Evolutionary conservation across 2,797 vertebrate genomes (phyloP).

Genomic region (Hirundo rustica): DNA sequence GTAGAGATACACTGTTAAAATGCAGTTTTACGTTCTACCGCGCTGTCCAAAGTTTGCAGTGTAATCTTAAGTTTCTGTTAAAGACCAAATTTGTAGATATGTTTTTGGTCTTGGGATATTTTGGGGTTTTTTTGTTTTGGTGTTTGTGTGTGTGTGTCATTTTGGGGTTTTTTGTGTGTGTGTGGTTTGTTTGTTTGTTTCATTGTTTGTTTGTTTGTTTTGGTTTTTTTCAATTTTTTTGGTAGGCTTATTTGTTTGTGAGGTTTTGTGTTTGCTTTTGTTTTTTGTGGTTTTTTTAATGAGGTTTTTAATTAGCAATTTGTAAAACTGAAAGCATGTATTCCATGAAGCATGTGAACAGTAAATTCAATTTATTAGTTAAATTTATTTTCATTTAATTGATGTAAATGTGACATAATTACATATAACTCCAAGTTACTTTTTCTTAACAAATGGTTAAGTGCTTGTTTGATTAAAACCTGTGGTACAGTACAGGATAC

Average conservation of each 20-base stretch:
- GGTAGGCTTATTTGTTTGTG: background rate
- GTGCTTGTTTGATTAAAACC: background rate
- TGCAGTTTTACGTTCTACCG: background rate
- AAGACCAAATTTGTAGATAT: background rate
- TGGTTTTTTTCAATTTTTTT: too few species aligned
- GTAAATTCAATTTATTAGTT: background rate
- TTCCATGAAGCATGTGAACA: background rate
- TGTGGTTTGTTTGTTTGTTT: background rate
- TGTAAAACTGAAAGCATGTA: background rate
- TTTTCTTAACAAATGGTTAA: background rate
- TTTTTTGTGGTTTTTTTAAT: too few species aligned
- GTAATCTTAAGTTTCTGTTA: background rate
- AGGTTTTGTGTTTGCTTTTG: background rate
- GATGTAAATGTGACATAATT: background rate
- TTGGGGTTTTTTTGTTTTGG: background rate
- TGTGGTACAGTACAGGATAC: background rate
- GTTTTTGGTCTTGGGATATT: background rate
- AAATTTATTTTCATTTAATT: background rate
- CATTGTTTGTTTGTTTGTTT: background rate
- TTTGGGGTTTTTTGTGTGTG: too few species aligned
- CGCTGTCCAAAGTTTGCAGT: background rate
- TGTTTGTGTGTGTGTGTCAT: background rate
- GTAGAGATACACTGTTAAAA: background rate
- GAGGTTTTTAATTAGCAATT: background rate
- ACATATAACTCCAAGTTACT: background rate